These are phyloP conservation scores for Hippocampus zosterae DNA, from an alignment of 2,113 vertebrate genomes.

Conservation along the genomic window DNA sequence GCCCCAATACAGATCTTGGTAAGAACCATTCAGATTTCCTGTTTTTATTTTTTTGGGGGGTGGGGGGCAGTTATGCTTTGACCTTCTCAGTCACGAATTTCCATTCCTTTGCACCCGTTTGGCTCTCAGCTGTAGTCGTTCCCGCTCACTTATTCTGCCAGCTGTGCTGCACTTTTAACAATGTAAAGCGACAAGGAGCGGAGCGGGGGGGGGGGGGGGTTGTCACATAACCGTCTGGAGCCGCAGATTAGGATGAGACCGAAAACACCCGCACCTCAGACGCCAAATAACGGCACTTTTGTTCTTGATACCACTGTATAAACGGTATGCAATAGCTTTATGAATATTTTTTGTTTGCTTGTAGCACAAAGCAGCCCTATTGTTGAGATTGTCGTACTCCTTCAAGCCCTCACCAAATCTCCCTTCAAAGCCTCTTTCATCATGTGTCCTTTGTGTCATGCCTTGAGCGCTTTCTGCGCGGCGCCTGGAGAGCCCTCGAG, in stretches of 20 bases:
- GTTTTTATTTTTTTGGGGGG: too few relatives aligned
- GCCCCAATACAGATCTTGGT: conserved; percentile 95
- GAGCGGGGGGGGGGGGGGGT: too few relatives aligned
- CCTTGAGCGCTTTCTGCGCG: conserved; percentile 11
- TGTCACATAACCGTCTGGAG: conserved; percentile 62
- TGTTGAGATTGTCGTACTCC: conserved; percentile 1
- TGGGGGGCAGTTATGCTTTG: background rate
- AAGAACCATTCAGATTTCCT: conserved; percentile 48
- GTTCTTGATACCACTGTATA: conserved; percentile 30
- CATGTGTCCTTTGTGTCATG: background rate
- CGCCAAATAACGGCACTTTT: conserved; percentile 59
- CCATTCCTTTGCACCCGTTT: conserved; percentile 26
- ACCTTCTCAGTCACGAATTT: conserved; percentile 2
- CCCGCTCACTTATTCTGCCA: conserved; percentile 39
- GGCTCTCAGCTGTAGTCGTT: conserved; percentile 19
- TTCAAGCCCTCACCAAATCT: conserved; percentile 7
- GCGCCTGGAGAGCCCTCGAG: conserved; percentile 1
- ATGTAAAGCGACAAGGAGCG: conserved; percentile 23
- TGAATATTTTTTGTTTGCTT: too few relatives aligned
- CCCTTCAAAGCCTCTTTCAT: conserved; percentile 6
- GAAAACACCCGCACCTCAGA: conserved; percentile 46
- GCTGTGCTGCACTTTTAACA: conserved; percentile 52
- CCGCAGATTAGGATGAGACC: conserved; percentile 49
- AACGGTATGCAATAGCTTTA: conserved; percentile 29
- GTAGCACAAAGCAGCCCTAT: background rate